A percentile compares a stretch with the other conserved stretches of the same genome.
phyloP scores from a whole-genome alignment of 2,888 invertebrate genomes.

The Dysmachus trigonus region DNA sequence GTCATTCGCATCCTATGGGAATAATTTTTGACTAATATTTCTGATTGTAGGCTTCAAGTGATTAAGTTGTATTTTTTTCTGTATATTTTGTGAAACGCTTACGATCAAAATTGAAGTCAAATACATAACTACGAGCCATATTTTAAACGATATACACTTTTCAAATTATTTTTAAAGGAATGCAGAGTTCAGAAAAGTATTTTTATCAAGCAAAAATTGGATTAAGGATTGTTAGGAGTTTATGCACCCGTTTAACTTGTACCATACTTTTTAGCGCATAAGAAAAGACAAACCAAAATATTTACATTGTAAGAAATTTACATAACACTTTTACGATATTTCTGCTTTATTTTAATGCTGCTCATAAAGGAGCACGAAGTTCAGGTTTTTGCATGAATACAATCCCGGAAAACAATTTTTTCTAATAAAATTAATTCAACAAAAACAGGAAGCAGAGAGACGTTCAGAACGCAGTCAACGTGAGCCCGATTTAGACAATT shows the following conservation, averaged over 20 bases:
- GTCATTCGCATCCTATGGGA: too few relatives aligned
- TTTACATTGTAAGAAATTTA: background rate
- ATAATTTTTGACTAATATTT: too few relatives aligned
- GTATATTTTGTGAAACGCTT: background rate
- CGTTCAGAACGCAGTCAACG: constrained; percentile 76
- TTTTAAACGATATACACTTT: too few relatives aligned
- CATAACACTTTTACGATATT: background rate
- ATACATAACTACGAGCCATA: too few relatives aligned
- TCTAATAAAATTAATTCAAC: background rate
- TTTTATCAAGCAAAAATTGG: too few relatives aligned
- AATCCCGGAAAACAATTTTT: background rate
- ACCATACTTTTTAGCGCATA: too few relatives aligned
- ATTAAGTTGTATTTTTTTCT: background rate
- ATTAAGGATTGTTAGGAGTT: too few relatives aligned
- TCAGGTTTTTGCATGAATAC: constrained; percentile 24
- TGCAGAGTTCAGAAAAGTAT: too few relatives aligned
- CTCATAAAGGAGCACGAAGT: constrained; percentile 44
- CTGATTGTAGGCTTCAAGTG: background rate
- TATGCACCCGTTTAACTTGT: too few relatives aligned
- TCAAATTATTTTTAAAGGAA: too few relatives aligned
- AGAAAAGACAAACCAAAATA: background rate
- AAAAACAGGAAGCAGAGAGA: constrained; percentile 73
- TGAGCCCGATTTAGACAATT: constrained; percentile 72
- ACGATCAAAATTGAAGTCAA: too few relatives aligned
- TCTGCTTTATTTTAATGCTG: constrained; percentile 16